Evolutionary conservation across 2,797 vertebrate species (phyloP), one percentile per base, ranked within the genome.

Genomic region (Gallirallus australis): DNA sequence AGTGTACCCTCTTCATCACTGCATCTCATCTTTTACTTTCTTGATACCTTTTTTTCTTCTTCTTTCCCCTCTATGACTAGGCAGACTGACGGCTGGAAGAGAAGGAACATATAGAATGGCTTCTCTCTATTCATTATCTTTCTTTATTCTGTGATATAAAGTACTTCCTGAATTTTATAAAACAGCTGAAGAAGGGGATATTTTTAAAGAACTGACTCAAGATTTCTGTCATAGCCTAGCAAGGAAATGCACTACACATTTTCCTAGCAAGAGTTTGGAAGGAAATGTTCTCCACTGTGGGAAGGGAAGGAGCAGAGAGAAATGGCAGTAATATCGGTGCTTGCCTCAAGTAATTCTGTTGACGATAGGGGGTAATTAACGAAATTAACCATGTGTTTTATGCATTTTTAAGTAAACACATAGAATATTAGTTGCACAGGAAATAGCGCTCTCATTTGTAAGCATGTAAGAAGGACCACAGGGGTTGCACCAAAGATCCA

Each of bases 381-480:
- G 1, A 93, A 95, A 78, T 68, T 93, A 89, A 71, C 65, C 25
- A 9, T 39, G 64, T 76, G 24, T 48, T 89, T 92, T 94, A 80
- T 75, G 45, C 33, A 47, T 64, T 94, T 96, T 87, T 80, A 93
- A 70, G 60, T 87, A 89, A 90, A 76, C 33, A 56, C 20, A 52
- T 52, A 48, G 64, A 56, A 9, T 82, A 85, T 75, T 40, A 42
- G 24, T 79, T 77, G 47, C 12, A 19, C 14, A 17, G 52, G 47
- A 78, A 83, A 54, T 7, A 54, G 16, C 2, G 4, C 23, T 69
- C 24, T 83, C 11, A 6, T n/a, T 65, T 56, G 7, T 47, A 82
- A 50, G 45, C 1, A 0, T 28, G 15, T 15, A 35, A 31, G 23
- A 78, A 70, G 31, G 48, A 68, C 39, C 15, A 5, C 1, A 0